Conservation (phyloP, 1,140 invertebrate genomes). For the Drosophila ohnishii region DNA sequence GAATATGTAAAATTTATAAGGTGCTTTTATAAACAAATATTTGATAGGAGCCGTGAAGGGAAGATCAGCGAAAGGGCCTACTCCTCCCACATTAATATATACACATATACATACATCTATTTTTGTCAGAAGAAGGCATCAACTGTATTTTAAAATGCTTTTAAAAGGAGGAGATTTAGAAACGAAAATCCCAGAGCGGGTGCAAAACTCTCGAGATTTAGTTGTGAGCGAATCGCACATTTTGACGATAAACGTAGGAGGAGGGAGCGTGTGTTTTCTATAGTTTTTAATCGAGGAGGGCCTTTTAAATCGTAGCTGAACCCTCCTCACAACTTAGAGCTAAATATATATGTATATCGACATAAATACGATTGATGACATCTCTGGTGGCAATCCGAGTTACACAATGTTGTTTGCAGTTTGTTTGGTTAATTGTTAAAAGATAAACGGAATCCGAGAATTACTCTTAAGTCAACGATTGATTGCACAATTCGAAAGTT, state of each 20-base stretch:
- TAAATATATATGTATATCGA: conserved; percentile 35
- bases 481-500: conserved; percentile 54
- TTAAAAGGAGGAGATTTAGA: conserved; percentile 53
- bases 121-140: conserved; percentile 55
- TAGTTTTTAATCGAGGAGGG: conserved; percentile 68
- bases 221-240: conserved; percentile 64
- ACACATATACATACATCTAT: conserved; percentile 49
- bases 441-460: conserved; percentile 30
- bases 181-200: conserved; percentile 29
- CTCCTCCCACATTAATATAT: conserved; percentile 40
- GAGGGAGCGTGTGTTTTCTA: conserved; percentile 53
- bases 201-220: conserved; percentile 51
- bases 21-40: conserved; percentile 73
- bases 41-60: conserved; percentile 26
- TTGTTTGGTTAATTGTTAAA: conserved; percentile 78
- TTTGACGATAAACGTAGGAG: conserved; percentile 26
- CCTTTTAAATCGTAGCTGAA: conserved; percentile 46
- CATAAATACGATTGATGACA: conserved; percentile 42
- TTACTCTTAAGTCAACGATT: conserved; percentile 50
- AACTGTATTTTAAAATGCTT: conserved; percentile 76
- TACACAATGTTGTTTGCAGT: conserved; percentile 70
- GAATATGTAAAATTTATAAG: conserved; percentile 72
- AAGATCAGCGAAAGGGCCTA: conserved; percentile 45
- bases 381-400: conserved; percentile 67
- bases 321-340: conserved; percentile 41